Evolutionary conservation across 2,113 vertebrate genomes (phyloP).

Genomic region (Sinocyclocheilus rhinocerous): DNA sequence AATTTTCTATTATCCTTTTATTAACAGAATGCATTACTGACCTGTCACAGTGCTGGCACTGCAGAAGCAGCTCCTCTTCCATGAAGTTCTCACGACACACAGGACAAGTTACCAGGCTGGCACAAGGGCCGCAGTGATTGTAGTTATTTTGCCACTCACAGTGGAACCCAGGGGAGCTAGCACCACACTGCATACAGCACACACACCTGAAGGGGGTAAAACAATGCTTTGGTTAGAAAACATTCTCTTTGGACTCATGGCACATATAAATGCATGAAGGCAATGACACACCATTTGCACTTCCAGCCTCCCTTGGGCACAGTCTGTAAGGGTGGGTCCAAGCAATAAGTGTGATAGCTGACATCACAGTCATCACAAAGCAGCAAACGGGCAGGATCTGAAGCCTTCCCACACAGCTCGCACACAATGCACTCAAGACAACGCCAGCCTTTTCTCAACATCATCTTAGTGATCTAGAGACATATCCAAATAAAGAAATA

Average conservation of each 20-base stretch:
- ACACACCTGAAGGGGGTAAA: constrained; percentile 84
- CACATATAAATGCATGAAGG: not conserved
- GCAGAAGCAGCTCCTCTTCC: constrained; percentile 94
- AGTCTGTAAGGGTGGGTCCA: constrained; percentile 94
- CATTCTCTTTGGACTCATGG: not conserved
- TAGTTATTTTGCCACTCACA: constrained; percentile 99
- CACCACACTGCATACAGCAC: constrained; percentile 94
- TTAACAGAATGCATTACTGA: constrained; percentile 65
- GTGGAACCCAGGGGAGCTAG: constrained; percentile 91
- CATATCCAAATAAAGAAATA: not conserved
- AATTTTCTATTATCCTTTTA: not conserved
- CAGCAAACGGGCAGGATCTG: constrained; percentile 92
- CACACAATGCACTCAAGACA: constrained; percentile 98
- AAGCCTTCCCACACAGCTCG: constrained; percentile 94
- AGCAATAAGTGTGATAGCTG: constrained; percentile 98
- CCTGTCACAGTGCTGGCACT: constrained; percentile 98
- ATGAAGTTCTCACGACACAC: constrained; percentile 92
- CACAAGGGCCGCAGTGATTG: constrained; percentile 95
- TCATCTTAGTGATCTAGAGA: constrained; percentile 92
- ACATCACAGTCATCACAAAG: constrained; percentile 98
- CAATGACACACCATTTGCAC: constrained; percentile 88
- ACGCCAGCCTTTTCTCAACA: constrained; percentile 97
- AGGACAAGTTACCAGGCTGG: constrained; percentile 93
- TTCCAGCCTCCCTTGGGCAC: constrained; percentile 99
- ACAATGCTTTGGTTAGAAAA: not conserved